phyloP scores from a whole-genome alignment of 2,797 vertebrate genomes.

The Eulemur mongoz region DNA sequence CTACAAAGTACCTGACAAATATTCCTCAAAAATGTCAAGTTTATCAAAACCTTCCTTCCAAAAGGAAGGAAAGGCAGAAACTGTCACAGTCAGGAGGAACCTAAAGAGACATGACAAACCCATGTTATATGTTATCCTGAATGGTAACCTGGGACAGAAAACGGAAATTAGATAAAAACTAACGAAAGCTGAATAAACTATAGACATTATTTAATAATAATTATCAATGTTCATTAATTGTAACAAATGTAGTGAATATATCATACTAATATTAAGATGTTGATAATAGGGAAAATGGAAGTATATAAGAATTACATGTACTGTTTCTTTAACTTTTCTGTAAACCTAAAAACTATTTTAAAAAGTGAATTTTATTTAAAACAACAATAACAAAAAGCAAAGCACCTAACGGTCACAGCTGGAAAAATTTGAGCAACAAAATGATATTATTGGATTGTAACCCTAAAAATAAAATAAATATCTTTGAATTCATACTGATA shows the following conservation, averaged over 20 bases:
- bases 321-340: neutral
- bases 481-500: neutral
- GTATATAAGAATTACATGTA: neutral
- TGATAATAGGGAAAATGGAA: neutral
- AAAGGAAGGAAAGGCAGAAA: neutral
- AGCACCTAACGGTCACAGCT: neutral
- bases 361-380: slow-evolving; percentile 4
- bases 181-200: neutral
- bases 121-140: neutral
- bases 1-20: neutral
- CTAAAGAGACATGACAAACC: neutral
- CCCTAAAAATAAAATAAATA: neutral
- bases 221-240: neutral
- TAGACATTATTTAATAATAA: neutral
- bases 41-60: neutral
- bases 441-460: neutral
- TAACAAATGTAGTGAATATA: neutral
- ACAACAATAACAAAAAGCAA: neutral
- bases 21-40: neutral
- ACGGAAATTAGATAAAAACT: neutral
- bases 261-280: neutral
- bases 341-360: neutral
- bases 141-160: neutral
- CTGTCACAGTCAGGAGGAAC: neutral
- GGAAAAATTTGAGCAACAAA: neutral